Percentiles rank a stretch among this genome's conserved stretches.
Evolutionary conservation across 1,140 invertebrate genomes (phyloP).

Genomic region (Drosophila mauritiana): DNA sequence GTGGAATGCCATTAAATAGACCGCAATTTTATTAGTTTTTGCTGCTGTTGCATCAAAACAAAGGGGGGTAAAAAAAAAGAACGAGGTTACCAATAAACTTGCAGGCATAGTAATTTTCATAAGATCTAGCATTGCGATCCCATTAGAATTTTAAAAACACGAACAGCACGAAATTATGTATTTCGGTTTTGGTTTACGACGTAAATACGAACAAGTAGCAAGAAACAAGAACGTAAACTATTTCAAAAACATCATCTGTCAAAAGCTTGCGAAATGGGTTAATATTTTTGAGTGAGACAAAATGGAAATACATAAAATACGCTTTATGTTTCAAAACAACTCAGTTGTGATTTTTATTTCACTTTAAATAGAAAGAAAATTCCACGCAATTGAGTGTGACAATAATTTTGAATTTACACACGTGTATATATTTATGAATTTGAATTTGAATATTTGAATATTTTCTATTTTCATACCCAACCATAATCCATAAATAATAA

Average conservation of each 20-base stretch:
- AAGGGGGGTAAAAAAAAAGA: constrained; percentile 9
- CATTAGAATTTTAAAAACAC: background rate
- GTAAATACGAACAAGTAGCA: background rate
- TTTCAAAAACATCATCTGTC: constrained; percentile 6
- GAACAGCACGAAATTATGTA: too few species aligned
- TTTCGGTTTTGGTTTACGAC: background rate
- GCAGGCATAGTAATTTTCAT: constrained; percentile 16
- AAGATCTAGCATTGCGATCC: background rate
- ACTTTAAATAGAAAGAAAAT: background rate
- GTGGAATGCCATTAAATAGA: constrained; percentile 68
- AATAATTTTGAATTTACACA: constrained; percentile 3
- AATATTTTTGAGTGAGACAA: background rate
- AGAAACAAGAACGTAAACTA: background rate
- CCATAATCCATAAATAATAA: constrained; percentile 29
- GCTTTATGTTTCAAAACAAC: background rate
- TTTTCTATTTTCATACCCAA: constrained; percentile 1
- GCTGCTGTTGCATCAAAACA: constrained; percentile 26
- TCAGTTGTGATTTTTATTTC: background rate
- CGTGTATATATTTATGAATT: constrained; percentile 6
- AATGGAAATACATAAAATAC: background rate
- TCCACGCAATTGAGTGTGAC: constrained; percentile 8
- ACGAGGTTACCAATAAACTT: constrained; percentile 28
- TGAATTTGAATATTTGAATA: background rate
- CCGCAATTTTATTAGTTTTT: constrained; percentile 62
- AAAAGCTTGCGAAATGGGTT: constrained; percentile 3